Percentiles rank a stretch among this genome's conserved stretches.
Evolutionary conservation across 2,797 vertebrate species (phyloP).

Genomic region (Crenuchus spilurus): DNA sequence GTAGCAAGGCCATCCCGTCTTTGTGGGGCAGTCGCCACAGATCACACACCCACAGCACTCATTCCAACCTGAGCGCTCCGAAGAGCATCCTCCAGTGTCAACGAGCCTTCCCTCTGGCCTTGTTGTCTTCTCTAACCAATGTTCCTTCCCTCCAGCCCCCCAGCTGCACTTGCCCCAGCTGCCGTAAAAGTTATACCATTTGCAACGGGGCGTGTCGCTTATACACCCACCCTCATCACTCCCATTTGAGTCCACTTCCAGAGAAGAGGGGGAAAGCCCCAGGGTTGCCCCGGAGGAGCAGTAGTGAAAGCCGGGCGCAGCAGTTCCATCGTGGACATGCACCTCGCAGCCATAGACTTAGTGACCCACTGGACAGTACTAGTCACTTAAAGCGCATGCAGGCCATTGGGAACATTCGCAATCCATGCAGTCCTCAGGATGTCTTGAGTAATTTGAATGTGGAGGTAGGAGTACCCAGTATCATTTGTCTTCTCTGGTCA

Average conservation of each 20-base stretch:
- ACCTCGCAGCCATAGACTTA: slow-evolving; percentile 40
- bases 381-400: slow-evolving; percentile 77
- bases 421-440: slow-evolving; percentile 43
- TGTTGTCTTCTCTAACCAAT: slow-evolving; percentile 69
- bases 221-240: slow-evolving; percentile 54
- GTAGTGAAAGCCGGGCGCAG: slow-evolving; percentile 72
- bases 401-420: slow-evolving; percentile 77
- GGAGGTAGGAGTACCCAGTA: slow-evolving; percentile 7
- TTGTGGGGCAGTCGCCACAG: slow-evolving; percentile 58
- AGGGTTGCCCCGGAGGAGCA: slow-evolving; percentile 46
- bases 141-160: slow-evolving; percentile 61
- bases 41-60: slow-evolving; percentile 62
- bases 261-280: slow-evolving; percentile 41
- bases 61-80: slow-evolving; percentile 74
- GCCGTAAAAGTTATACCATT: slow-evolving; percentile 59
- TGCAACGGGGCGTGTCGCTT: slow-evolving; percentile 60
- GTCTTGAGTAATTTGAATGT: slow-evolving; percentile 36
- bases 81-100: slow-evolving; percentile 81
- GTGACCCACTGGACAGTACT: slow-evolving; percentile 53
- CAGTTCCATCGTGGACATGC: slow-evolving; percentile 33
- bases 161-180: slow-evolving; percentile 61
- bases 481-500: too few species aligned
- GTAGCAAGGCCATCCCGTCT: slow-evolving; percentile 51
- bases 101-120: slow-evolving; percentile 74
- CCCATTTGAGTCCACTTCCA: slow-evolving; percentile 55